Evolutionary conservation across 2,113 vertebrate species (phyloP).

Genomic region (Saguinus midas): DNA sequence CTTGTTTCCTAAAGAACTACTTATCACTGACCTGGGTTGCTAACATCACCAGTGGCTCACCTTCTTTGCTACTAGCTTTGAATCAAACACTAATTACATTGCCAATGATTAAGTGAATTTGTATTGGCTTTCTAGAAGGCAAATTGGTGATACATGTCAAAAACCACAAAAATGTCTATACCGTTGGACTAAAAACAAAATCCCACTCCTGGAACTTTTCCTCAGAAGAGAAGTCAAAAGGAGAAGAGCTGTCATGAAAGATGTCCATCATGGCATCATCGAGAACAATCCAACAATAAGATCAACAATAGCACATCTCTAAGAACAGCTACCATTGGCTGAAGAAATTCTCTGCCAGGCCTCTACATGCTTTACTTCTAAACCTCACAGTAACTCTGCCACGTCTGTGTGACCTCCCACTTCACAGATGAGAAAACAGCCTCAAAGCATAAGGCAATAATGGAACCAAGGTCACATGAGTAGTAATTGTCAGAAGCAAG

Average conservation of each 20-base stretch:
- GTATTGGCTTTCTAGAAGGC: conserved; percentile 24
- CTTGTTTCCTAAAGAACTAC: neutral
- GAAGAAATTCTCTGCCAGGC: neutral
- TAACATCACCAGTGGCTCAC: neutral
- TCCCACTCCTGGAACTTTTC: neutral
- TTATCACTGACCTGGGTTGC: neutral
- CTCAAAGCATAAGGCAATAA: neutral
- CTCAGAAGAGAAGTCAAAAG: neutral
- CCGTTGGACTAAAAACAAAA: neutral
- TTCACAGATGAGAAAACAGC: neutral
- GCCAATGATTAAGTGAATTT: neutral
- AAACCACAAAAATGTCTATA: neutral
- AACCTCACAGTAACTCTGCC: neutral
- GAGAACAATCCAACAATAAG: neutral
- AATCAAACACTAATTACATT: neutral
- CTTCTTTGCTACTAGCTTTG: neutral
- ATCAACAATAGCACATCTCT: neutral
- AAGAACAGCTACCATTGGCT: no score
- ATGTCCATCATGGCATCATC: neutral
- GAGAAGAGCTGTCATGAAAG: neutral
- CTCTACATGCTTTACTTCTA: neutral
- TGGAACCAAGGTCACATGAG: neutral
- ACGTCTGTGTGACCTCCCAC: neutral
- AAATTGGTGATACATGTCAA: neutral
- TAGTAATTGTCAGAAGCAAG: neutral